phyloP scores from a whole-genome alignment of 2,888 invertebrate genomes.

The Drosophila silvestris region DNA sequence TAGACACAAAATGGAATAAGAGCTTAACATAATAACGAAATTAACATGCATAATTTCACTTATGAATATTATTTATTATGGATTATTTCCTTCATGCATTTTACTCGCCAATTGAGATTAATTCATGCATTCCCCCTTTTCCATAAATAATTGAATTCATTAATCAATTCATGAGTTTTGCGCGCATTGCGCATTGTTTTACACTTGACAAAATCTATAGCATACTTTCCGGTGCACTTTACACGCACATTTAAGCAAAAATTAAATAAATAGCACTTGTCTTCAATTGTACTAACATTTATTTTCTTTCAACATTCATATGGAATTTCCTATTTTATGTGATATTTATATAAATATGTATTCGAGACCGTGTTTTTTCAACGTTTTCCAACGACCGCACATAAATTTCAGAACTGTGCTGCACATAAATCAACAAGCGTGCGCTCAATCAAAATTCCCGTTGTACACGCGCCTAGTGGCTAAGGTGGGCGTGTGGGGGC shows the following conservation, averaged over 20 bases:
- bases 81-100: not conserved
- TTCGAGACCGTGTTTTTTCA: conserved; percentile 10
- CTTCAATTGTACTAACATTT: conserved; percentile 11
- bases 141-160: not conserved
- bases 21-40: not conserved
- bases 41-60: conserved; percentile 13
- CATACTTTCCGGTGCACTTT: conserved; percentile 22
- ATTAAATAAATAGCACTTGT: conserved; percentile 23
- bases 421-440: conserved; percentile 69
- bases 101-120: no score
- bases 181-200: not conserved
- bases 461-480: conserved; percentile 20
- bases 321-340: conserved; percentile 10
- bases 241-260: conserved; percentile 3
- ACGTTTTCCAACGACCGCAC: conserved; percentile 53
- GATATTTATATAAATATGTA: conserved; percentile 5
- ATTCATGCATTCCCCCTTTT: not conserved
- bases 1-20: not conserved
- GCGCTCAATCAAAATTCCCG: conserved; percentile 69
- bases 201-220: conserved; percentile 20
- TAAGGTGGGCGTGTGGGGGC: not conserved
- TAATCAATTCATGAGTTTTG: conserved; percentile 1
- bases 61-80: not conserved
- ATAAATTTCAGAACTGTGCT: conserved; percentile 66
- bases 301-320: conserved; percentile 7